Conservation (phyloP, 2,113 vertebrate genomes). For the Erpornis zantholeuca region DNA sequence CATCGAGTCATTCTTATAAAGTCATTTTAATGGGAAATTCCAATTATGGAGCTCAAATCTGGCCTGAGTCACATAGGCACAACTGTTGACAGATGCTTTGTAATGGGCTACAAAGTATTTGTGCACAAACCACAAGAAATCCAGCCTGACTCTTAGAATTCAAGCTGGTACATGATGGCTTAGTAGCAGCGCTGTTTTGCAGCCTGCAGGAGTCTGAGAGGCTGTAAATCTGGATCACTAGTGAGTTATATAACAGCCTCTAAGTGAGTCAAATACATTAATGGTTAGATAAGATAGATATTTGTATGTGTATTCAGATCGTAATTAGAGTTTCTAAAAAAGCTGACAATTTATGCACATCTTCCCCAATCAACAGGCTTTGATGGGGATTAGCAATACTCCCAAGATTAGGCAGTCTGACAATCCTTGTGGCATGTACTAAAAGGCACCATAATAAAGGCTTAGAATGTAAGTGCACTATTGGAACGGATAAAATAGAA, state of each 20-base stretch:
- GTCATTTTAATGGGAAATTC: not conserved
- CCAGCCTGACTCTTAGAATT: not conserved
- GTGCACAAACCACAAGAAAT: not conserved
- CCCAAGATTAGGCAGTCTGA: not conserved
- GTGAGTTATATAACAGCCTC: not conserved
- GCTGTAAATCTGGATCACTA: not conserved
- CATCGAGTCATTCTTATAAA: not conserved
- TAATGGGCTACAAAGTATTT: not conserved
- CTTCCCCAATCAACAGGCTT: not conserved
- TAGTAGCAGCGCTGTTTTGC: not conserved
- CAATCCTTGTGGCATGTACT: not conserved
- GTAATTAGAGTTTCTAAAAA: not conserved
- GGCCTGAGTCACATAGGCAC: not conserved
- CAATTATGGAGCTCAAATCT: conserved; percentile 4
- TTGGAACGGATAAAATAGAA: not conserved
- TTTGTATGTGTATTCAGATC: not conserved
- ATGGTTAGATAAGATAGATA: not conserved
- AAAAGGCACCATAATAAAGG: not conserved
- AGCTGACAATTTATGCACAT: not conserved
- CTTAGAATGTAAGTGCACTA: not conserved
- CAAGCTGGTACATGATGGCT: not conserved
- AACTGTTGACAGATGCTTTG: not conserved
- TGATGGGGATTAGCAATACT: not conserved
- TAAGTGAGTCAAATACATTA: conserved; percentile 10
- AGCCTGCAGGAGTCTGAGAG: not conserved